phyloP scores from a whole-genome alignment of 2,113 vertebrate species.

The Anguilla rostrata region DNA sequence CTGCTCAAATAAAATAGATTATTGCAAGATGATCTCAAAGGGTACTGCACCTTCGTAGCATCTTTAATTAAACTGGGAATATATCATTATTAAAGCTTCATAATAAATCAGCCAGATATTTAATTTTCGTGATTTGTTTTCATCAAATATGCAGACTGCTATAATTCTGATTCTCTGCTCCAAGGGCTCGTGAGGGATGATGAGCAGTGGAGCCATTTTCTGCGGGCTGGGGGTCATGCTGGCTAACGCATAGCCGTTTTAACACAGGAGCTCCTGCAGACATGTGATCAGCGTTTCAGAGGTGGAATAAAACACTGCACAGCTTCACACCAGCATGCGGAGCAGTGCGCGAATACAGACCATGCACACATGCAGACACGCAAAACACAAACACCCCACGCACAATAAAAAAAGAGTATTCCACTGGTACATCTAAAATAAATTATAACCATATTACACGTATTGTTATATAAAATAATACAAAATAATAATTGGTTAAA shows the following conservation, averaged over 20 bases:
- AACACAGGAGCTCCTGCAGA: neutral
- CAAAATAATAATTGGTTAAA: neutral
- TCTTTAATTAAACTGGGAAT: too few relatives aligned
- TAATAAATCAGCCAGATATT: too few relatives aligned
- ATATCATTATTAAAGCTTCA: too few relatives aligned
- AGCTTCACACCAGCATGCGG: neutral
- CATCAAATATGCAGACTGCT: neutral
- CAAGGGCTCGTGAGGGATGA: neutral
- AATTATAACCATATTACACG: neutral
- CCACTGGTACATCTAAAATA: neutral
- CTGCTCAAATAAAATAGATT: neutral
- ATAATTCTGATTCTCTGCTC: conserved; percentile 21
- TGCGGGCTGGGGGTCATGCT: neutral
- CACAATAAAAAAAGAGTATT: neutral
- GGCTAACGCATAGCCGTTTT: neutral
- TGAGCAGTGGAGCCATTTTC: neutral
- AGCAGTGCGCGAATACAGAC: neutral
- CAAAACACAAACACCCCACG: neutral
- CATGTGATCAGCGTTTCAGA: neutral
- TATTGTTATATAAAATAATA: neutral
- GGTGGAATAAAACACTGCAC: neutral
- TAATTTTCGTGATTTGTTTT: too few relatives aligned
- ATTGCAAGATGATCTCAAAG: neutral
- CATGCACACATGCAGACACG: neutral
- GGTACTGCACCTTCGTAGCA: neutral